phyloP scores from a whole-genome alignment of 2,113 vertebrate species.

The Nerophis ophidion region DNA sequence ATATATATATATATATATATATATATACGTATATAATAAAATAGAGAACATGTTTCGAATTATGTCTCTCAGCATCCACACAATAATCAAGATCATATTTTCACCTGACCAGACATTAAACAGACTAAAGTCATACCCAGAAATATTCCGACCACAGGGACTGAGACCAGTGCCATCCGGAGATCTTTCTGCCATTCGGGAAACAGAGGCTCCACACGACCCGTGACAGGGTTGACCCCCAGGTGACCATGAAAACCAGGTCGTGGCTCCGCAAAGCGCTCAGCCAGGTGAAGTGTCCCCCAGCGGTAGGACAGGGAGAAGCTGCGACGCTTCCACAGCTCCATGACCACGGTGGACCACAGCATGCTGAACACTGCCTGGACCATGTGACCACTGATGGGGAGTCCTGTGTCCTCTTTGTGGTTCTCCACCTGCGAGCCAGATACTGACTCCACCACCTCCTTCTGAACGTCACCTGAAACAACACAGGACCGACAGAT shows the following conservation, averaged over 20 bases:
- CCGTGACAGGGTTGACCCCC: constrained; percentile 70
- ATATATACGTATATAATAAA: no score
- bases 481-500: background rate
- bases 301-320: constrained; percentile 68
- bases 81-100: background rate
- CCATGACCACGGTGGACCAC: constrained; percentile 76
- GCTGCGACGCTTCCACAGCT: constrained; percentile 77
- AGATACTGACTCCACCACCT: constrained; percentile 37
- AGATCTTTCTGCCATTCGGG: constrained; percentile 69
- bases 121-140: constrained; percentile 41
- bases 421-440: background rate
- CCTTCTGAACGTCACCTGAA: constrained; percentile 46
- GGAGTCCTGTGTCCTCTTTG: constrained; percentile 27
- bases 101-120: background rate
- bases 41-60: background rate
- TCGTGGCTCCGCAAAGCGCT: constrained; percentile 72
- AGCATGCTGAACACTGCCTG: constrained; percentile 77
- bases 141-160: constrained; percentile 70
- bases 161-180: constrained; percentile 66
- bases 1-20: no score
- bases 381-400: constrained; percentile 65
- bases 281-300: constrained; percentile 67
- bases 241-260: constrained; percentile 68
- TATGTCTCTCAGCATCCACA: background rate
- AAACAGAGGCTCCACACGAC: constrained; percentile 70